Conservation (phyloP, 2,888 invertebrate species). For the Ariolimax columbianus region DNA sequence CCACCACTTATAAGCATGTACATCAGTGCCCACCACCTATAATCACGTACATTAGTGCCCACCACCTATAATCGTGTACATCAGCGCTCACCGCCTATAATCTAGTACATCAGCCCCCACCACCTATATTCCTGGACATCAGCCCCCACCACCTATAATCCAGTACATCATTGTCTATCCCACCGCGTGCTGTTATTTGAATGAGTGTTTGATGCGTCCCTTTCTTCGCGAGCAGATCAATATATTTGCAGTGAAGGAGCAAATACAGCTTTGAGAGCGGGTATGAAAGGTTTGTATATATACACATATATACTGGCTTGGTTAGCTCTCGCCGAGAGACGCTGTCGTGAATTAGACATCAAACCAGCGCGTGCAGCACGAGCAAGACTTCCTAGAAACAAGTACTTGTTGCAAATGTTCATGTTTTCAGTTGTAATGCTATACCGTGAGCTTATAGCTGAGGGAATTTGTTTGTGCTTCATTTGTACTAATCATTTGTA, state of each 20-base stretch:
- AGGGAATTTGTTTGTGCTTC: neutral
- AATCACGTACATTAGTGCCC: too few species aligned
- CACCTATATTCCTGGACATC: too few species aligned
- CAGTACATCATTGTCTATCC: neutral
- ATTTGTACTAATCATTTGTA: neutral
- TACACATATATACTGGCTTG: too few species aligned
- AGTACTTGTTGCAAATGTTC: slow-evolving; percentile 14
- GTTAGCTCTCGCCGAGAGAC: slow-evolving; percentile 4
- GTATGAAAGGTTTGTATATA: neutral
- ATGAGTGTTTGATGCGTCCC: too few species aligned
- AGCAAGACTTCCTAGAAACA: neutral
- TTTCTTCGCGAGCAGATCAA: neutral
- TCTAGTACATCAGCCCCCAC: too few species aligned
- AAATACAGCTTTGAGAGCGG: neutral
- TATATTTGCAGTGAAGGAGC: neutral
- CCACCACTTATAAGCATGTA: too few species aligned
- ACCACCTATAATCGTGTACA: too few species aligned
- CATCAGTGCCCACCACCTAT: too few species aligned
- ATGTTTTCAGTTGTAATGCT: neutral
- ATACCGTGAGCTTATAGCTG: neutral
- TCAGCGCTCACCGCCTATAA: too few species aligned
- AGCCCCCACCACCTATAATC: neutral
- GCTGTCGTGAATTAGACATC: neutral
- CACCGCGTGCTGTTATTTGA: too few species aligned
- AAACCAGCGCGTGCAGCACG: slow-evolving; percentile 3